phyloP scores from a whole-genome alignment of 2,113 vertebrate species.

The Neotragus moschatus region DNA sequence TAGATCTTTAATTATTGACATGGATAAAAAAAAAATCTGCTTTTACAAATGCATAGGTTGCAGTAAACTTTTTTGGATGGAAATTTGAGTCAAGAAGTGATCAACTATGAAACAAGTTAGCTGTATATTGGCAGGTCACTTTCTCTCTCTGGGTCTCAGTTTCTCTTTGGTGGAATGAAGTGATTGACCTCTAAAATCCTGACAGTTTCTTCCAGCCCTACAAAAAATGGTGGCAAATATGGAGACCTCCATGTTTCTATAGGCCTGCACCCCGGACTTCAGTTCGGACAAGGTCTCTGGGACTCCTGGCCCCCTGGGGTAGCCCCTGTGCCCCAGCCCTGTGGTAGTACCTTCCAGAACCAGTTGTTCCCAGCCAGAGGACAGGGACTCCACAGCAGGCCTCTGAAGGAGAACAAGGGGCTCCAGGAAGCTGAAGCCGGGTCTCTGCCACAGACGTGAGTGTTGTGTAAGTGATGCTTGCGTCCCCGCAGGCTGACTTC shows the following conservation, averaged over 20 bases:
- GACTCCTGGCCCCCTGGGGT: not conserved
- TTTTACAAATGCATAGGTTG: not conserved
- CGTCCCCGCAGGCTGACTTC: not conserved
- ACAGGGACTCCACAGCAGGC: not conserved
- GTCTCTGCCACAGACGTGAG: not conserved
- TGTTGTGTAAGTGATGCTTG: not conserved
- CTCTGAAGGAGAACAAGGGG: not conserved
- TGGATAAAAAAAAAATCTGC: not conserved
- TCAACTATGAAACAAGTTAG: not conserved
- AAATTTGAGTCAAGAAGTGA: not conserved
- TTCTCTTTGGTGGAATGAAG: not conserved
- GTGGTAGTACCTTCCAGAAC: not conserved
- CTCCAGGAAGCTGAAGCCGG: not conserved
- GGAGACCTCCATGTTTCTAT: not conserved
- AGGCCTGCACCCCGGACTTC: not conserved
- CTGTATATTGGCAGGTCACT: not conserved
- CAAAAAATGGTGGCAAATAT: not conserved
- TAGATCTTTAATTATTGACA: not conserved
- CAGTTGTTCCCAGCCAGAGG: not conserved
- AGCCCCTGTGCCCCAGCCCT: not conserved
- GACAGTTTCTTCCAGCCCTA: not conserved
- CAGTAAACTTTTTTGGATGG: not conserved
- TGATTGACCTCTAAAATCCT: not conserved
- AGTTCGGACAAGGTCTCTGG: not conserved
- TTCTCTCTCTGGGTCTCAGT: not conserved